Percentiles rank a stretch among this genome's conserved stretches.
Conservation (phyloP, 2,113 vertebrate genomes). For the Heloderma charlesbogerti region DNA sequence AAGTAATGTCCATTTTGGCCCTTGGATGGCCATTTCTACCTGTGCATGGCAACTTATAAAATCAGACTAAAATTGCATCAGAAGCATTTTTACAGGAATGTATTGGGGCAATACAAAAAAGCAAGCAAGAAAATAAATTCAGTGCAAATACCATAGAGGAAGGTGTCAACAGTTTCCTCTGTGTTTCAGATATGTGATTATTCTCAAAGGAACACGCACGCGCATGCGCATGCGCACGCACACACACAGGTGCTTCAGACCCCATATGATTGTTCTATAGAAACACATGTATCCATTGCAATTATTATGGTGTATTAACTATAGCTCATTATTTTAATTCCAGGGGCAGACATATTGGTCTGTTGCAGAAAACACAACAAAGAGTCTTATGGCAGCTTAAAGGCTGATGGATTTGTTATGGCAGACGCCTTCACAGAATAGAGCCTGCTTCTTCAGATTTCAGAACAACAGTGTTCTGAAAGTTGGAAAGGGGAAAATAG, state of each 20-base stretch:
- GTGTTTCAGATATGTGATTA: too few species aligned
- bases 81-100: accelerated
- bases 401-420: not conserved
- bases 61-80: accelerated
- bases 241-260: not conserved
- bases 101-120: not conserved
- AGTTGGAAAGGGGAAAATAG: not conserved
- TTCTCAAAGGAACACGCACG: too few species aligned
- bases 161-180: too few species aligned
- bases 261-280: not conserved
- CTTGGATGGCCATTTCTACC: not conserved
- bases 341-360: not conserved
- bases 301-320: not conserved
- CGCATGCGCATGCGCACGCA: too few species aligned
- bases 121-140: not conserved
- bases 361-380: not conserved
- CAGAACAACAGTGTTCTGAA: too few species aligned
- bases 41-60: not conserved
- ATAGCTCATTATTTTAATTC: not conserved
- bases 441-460: too few species aligned
- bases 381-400: not conserved
- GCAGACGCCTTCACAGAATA: too few species aligned
- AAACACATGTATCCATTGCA: not conserved
- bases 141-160: not conserved
- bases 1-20: too few species aligned